phyloP scores from a whole-genome alignment of 1,140 invertebrate genomes.

The Geopemphigus sp. region DNA sequence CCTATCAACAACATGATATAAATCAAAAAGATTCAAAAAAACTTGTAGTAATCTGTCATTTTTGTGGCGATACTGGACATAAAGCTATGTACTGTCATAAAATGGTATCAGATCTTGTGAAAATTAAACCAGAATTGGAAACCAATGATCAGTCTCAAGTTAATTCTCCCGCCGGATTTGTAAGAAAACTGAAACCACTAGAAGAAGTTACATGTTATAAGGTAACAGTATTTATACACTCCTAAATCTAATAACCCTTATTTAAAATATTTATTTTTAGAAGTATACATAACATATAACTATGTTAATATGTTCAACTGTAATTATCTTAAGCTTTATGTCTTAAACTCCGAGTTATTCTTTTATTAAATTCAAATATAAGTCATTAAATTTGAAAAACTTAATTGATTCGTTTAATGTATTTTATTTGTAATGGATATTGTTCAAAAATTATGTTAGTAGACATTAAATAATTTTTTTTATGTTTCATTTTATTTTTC shows the following conservation, averaged over 20 bases:
- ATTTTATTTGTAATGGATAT: neutral
- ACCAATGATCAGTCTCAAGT: constrained; percentile 56
- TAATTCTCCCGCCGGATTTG: constrained; percentile 35
- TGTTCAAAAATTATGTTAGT: neutral
- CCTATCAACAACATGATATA: constrained; percentile 62
- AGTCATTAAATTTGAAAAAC: no score
- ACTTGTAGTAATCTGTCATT: constrained; percentile 83
- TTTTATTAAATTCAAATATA: no score
- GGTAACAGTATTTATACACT: constrained; percentile 54
- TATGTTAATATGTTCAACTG: no score
- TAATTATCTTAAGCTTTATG: no score
- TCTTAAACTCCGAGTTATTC: no score
- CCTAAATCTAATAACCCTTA: neutral
- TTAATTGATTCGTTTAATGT: no score
- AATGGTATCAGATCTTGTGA: constrained; percentile 58
- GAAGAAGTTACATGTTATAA: constrained; percentile 96
- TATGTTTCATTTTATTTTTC: constrained; percentile 55
- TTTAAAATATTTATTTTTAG: no score
- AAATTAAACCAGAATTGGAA: constrained; percentile 54
- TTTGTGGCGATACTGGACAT: constrained; percentile 93
- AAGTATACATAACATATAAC: no score
- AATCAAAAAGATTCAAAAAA: constrained; percentile 79
- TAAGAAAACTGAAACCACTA: constrained; percentile 69
- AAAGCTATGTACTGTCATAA: constrained; percentile 90
- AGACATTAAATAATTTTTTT: neutral